Percentiles rank a stretch among this genome's conserved stretches.
phyloP scores from a whole-genome alignment of 1,140 invertebrate species.

The Hydropsyche tenuis region DNA sequence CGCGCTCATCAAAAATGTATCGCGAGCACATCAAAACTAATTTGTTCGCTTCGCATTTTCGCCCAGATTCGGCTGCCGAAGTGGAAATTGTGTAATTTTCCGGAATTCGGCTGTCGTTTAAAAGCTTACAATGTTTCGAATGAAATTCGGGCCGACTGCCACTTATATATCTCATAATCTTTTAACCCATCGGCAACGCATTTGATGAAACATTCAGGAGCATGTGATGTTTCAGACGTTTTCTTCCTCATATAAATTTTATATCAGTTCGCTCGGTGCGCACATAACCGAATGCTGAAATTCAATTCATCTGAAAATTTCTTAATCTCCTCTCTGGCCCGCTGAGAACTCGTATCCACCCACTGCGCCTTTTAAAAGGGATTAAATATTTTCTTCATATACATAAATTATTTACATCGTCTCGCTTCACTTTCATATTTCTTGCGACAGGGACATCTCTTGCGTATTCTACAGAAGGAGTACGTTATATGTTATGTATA shows the following conservation, averaged over 20 bases:
- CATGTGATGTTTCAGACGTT: conserved; percentile 8
- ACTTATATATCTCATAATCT: conserved; percentile 20
- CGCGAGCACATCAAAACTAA: conserved; percentile 21
- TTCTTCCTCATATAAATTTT: conserved; percentile 4
- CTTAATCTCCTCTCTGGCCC: neutral
- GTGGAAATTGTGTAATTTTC: conserved; percentile 19
- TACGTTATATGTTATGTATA: no score
- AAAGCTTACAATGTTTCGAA: conserved; percentile 9
- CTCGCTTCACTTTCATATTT: conserved; percentile 20
- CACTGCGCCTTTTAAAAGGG: conserved; percentile 4
- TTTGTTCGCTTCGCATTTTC: conserved; percentile 1
- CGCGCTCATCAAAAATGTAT: conserved; percentile 26
- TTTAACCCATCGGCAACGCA: conserved; percentile 27
- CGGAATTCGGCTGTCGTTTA: conserved; percentile 11
- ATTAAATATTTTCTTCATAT: conserved; percentile 26
- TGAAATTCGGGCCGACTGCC: neutral
- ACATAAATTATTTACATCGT: conserved; percentile 26
- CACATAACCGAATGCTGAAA: conserved; percentile 11
- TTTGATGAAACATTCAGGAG: conserved; percentile 21
- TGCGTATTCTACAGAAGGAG: no score
- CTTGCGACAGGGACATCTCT: neutral
- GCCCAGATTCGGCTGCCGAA: neutral
- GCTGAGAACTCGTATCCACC: no score
- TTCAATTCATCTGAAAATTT: conserved; percentile 15
- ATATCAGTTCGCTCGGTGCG: neutral